Evolutionary conservation across 2,888 invertebrate genomes (phyloP).

Genomic region (Hypomecis punctinalis): DNA sequence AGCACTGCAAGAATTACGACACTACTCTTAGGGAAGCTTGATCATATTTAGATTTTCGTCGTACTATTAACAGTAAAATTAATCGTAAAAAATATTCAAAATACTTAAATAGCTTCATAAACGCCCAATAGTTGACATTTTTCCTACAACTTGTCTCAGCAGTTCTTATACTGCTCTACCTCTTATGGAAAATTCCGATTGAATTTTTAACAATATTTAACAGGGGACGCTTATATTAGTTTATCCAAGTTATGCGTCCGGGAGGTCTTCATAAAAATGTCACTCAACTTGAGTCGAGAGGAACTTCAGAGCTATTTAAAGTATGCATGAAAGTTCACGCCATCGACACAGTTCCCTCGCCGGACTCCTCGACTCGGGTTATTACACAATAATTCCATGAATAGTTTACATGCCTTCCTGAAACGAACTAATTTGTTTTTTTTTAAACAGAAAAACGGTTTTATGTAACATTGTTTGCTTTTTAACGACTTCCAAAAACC

Average conservation of each 20-base stretch:
- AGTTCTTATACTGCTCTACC: background rate
- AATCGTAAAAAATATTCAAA: too few relatives aligned
- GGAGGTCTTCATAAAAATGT: constrained; percentile 11
- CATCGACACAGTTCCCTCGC: constrained; percentile 7
- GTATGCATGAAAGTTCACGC: background rate
- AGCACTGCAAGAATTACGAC: too few relatives aligned
- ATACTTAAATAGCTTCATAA: too few relatives aligned
- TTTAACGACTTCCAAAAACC: too few relatives aligned
- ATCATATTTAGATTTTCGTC: too few relatives aligned
- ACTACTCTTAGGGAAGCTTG: too few relatives aligned
- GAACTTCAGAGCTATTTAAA: constrained; percentile 3
- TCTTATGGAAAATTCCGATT: constrained; percentile 19
- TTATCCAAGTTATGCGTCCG: constrained; percentile 5
- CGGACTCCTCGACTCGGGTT: background rate
- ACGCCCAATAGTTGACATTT: too few relatives aligned
- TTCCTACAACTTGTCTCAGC: background rate
- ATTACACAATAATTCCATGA: background rate
- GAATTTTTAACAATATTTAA: constrained; percentile 18
- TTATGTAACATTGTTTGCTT: background rate
- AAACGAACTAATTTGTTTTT: background rate
- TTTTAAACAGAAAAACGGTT: background rate
- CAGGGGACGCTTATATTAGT: constrained; percentile 7
- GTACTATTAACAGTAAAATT: too few relatives aligned
- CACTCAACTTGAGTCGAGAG: constrained; percentile 3
- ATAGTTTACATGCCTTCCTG: background rate